These are phyloP conservation scores for Clinocottus analis DNA, from an alignment of 2,113 vertebrate genomes.

Conservation along the genomic window DNA sequence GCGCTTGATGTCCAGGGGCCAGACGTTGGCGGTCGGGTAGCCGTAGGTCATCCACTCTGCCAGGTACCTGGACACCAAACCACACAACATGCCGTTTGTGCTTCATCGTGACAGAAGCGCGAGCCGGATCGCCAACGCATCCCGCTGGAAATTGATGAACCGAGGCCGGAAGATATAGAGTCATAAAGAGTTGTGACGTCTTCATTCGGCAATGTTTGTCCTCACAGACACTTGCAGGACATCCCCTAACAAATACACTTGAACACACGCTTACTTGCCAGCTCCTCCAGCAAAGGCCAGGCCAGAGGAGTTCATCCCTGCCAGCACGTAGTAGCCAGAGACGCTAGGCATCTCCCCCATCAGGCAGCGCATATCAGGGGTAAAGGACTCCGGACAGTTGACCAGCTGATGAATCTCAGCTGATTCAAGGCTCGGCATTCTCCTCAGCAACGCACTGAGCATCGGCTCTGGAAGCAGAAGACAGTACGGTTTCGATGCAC, in stretches of 20 bases:
- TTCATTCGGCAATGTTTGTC: not conserved
- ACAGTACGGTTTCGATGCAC: not conserved
- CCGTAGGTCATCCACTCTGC: constrained; percentile 98
- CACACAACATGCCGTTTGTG: constrained; percentile 15
- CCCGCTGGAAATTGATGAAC: too few relatives aligned
- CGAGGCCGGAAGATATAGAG: too few relatives aligned
- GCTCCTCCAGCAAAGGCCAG: constrained; percentile 93
- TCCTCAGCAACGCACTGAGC: constrained; percentile 89
- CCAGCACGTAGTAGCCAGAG: constrained; percentile 91
- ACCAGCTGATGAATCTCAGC: constrained; percentile 95
- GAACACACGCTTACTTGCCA: constrained; percentile 87
- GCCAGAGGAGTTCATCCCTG: constrained; percentile 97
- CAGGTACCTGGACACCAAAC: constrained; percentile 84
- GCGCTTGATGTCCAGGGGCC: constrained; percentile 95
- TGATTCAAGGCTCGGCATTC: constrained; percentile 90
- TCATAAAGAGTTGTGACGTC: not conserved
- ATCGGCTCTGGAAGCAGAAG: constrained; percentile 86
- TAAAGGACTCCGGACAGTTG: constrained; percentile 97
- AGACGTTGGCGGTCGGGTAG: constrained; percentile 91
- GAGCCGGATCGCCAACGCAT: too few relatives aligned
- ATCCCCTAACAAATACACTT: not conserved
- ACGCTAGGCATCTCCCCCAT: constrained; percentile 92
- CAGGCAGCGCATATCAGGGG: constrained; percentile 94
- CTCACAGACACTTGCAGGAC: not conserved
- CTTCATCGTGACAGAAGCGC: not conserved